Conservation (phyloP, 1,140 invertebrate genomes). For the Batillaria attramentaria region DNA sequence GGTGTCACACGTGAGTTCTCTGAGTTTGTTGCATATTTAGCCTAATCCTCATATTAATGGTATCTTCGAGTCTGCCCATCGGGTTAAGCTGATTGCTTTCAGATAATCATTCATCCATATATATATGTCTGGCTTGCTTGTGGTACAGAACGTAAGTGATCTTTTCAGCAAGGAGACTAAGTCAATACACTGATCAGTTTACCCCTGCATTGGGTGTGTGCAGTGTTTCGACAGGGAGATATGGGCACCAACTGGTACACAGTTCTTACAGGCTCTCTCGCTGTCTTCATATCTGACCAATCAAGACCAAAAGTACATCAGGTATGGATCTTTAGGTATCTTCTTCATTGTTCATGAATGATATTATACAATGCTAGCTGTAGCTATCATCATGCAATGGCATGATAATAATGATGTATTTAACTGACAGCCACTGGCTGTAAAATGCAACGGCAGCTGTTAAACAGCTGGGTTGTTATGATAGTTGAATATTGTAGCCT, state of each 20-base stretch:
- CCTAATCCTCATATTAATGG: conserved; percentile 8
- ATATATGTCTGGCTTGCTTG: background rate
- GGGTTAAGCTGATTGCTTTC: background rate
- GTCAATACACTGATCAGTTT: background rate
- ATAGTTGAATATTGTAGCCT: too few relatives aligned
- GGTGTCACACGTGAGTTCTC: conserved; percentile 82
- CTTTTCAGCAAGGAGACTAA: background rate
- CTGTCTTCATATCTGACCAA: conserved; percentile 77
- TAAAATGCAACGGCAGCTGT: too few relatives aligned
- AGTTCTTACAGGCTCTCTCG: conserved; percentile 81
- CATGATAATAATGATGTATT: too few relatives aligned
- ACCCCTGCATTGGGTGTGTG: conserved; percentile 59
- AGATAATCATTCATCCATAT: too few relatives aligned
- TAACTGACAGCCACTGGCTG: too few relatives aligned
- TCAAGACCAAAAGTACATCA: conserved; percentile 73
- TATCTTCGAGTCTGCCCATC: background rate
- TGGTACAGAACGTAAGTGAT: background rate
- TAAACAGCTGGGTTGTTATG: too few relatives aligned
- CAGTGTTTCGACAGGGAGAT: conserved; percentile 86
- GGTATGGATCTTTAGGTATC: too few relatives aligned
- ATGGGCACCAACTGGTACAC: conserved; percentile 85
- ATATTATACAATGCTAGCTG: too few relatives aligned
- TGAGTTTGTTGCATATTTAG: background rate
- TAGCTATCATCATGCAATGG: too few relatives aligned
- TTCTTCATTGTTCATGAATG: too few relatives aligned